Base-by-base conservation (phyloP, 2,113 vertebrate species). In the Equus przewalskii region DNA sequence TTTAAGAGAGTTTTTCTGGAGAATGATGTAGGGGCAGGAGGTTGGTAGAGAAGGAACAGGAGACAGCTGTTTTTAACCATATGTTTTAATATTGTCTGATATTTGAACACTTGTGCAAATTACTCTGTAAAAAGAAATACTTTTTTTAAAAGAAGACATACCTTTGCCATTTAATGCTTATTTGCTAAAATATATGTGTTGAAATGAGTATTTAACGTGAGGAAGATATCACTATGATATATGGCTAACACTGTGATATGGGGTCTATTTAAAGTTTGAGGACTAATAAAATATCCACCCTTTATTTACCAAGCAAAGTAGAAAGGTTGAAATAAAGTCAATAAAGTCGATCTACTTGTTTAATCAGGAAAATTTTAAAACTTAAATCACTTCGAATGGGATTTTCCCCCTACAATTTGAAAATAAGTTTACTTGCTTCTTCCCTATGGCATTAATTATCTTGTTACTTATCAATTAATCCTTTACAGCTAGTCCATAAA, bases 351-450 rank as follows among this genome's bases (percentile, higher is more conserved):
- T 60, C 12, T 84, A 21, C n/a, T 22, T 46, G 2, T 70, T 65
- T 79, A 83, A 92, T 46, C 11, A 83, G 33, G 18, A 89, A 82
- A 82, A 36, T 8, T n/a, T 67, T 72, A 30, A 73, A 87, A 92
- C 3, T 24, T 46, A 24, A 93, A 89, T 90, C 14, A 41, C 14
- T 89, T 83, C 3, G 6, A 94, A 75, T 51, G n/a, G 21, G 6
- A 8, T 75, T 91, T 81, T 82, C 22, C 41, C 12, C n/a, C 16
- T 75, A 58, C 41, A 64, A n/a, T 56, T 56, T 95, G 22, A 90
- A 96, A 97, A 80, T 62, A 72, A 51, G 73, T 91, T 64, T 85
- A 44, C 24, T 92, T 95, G 60, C 36, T 84, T 73, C 54, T 56
- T 54, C 21, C 49, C 41, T n/a, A 30, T 83, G 10, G 18, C 14